Evolutionary conservation across 1,140 invertebrate species (phyloP).

Genomic region (Conus betulinus): DNA sequence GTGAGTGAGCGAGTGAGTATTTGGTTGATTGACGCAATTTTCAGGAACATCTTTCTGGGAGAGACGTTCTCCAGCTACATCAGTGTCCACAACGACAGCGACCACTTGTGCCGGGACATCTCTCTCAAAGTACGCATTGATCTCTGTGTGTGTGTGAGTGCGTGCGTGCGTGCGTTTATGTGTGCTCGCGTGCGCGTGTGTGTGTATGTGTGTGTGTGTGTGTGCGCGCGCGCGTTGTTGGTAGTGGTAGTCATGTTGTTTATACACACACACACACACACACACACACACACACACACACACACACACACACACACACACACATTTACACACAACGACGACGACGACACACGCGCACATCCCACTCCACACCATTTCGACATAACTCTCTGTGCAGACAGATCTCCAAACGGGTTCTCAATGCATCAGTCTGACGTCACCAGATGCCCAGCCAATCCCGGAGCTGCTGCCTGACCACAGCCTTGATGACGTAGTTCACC

Average conservation of each 20-base stretch:
- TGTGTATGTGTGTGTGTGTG: not conserved
- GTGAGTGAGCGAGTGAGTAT: conserved; percentile 7
- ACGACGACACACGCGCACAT: not conserved
- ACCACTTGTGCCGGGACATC: conserved; percentile 78
- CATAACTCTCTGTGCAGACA: conserved; percentile 78
- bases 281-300: not conserved
- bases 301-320: too few relatives aligned
- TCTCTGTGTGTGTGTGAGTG: not conserved
- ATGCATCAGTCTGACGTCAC: conserved; percentile 84
- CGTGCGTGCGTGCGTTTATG: not conserved
- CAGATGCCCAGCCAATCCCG: conserved; percentile 75
- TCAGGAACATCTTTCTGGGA: conserved; percentile 89
- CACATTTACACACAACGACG: not conserved
- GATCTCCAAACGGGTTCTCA: conserved; percentile 95
- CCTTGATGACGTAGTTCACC: conserved; percentile 96
- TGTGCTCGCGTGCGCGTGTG: not conserved
- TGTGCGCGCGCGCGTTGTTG: too few relatives aligned
- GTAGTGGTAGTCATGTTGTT: too few relatives aligned
- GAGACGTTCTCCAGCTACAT: conserved; percentile 99
- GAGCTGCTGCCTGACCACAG: conserved; percentile 88
- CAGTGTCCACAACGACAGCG: conserved; percentile 96
- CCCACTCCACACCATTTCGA: not conserved
- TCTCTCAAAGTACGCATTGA: conserved; percentile 67
- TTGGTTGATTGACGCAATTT: not conserved
- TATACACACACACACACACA: not conserved